Evolutionary conservation across 2,888 invertebrate species (phyloP), one percentile per base, ranked within the genome.

Genomic region (Matsumyia berberina): DNA sequence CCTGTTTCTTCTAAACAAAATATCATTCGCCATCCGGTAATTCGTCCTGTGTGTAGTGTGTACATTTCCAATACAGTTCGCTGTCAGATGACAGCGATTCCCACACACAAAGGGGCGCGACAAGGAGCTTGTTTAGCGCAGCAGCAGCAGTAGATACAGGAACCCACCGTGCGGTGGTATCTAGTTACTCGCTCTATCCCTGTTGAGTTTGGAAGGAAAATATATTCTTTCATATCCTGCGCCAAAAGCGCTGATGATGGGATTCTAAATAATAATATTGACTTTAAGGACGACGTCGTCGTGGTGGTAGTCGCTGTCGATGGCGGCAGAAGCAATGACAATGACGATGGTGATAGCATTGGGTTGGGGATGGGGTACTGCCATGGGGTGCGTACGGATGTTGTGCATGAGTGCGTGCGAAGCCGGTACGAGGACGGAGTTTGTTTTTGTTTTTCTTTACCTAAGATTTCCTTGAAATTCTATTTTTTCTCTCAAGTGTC

Each of bases 221-320:
- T 74, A 66, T 80, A 66, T 74, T 69, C 85, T 70, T 85, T 70
- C 80, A 85, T 85, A 85, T 85, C 79, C 74, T 80, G 80, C 51
- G 66, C 80, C 85, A 76, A 85, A 85, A 85, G 80, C 85, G 85
- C 85, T 80, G 85, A 85, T 85, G 85, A 80, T 85, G 80, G 85
- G 85, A 80, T 85, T 85, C 85, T 58, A 85, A 85, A 85, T 70
- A 85, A 85, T 80, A 85, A 85, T 85, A 85, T 85, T 85, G 85
- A 85, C 85, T 85, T 85, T 85, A 74, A 70, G 85, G 70, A 85
- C 66, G 74, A 85, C 79, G 73, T 51, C 12, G 64, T 55, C 31
- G 24, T 24, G 24, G 24, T 24, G 24, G 24, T 33, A 15, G 17
- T 51, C 17, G 53, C 46, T 66, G 9, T 55, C 46, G 49, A 35